Evolutionary conservation across 2,797 vertebrate species (phyloP), one percentile per base, ranked within the genome.

Genomic region (Rhodeus uyekii): DNA sequence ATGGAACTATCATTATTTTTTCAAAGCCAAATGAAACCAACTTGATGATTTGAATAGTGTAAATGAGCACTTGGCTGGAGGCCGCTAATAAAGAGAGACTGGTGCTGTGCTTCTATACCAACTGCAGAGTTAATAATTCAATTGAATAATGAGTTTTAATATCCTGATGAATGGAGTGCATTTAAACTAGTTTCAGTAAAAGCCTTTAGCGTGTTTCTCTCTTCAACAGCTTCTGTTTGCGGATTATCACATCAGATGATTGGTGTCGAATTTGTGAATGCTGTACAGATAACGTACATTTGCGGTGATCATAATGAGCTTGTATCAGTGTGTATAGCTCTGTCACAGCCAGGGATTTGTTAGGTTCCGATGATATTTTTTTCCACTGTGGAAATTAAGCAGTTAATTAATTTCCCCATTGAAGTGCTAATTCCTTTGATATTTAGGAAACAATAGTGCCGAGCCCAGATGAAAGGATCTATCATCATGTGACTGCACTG

Each of bases 191-290:
- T 75, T 76, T 83, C 48, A 74, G 67, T 68, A 67, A 85, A 75
- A 68, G 73, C 38, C 83, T 83, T 84, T 83, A 46, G 61, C 64
- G 34, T 67, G 42, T 67, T 78, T 84, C 81, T 76, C 34, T 83
- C 76, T n/a, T 76, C 80, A 83, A 58, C 80, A 18, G 81, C 53
- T 83, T 19, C 34, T 0, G 14, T 85, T 83, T 84, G 84, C 76
- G 85, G 34, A 77, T 72, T 64, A 81, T 88, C 83, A 75, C 75
- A 65, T 79, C 18, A 76, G 81, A 85, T 85, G 63, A 85, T 81
- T 78, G 77, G 63, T 50, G 63, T 69, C 9, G 38, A 78, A 69
- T 80, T 69, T 67, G 69, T 81, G 75, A 83, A 68, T 58, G 44
- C 18, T 50, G 60, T 80, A 79, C 65, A 86, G 79, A 79, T 85